phyloP scores from a whole-genome alignment of 2,113 vertebrate genomes.

The Addax nasomaculatus region DNA sequence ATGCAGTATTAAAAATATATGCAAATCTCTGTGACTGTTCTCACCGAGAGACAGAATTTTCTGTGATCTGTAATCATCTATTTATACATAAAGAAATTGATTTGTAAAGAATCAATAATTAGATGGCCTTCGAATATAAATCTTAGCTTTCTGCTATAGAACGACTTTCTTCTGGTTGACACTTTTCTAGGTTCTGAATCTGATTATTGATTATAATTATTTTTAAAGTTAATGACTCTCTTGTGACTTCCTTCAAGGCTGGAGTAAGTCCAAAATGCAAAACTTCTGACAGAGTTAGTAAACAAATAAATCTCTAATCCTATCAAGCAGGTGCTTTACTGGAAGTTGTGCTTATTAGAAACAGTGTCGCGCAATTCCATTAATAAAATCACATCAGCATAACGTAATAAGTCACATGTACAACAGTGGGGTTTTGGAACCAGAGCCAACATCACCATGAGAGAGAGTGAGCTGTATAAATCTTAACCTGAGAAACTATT shows the following conservation, averaged over 20 bases:
- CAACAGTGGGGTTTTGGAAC: slow-evolving; percentile 66
- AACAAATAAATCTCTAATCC: slow-evolving; percentile 84
- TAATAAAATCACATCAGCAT: slow-evolving; percentile 78
- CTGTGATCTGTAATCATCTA: slow-evolving; percentile 35
- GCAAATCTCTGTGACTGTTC: slow-evolving; percentile 45
- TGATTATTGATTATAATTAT: slow-evolving; percentile 80
- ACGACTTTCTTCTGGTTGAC: slow-evolving; percentile 27
- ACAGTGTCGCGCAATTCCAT: slow-evolving; percentile 69
- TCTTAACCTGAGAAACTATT: slow-evolving; percentile 13
- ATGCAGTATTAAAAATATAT: slow-evolving; percentile 44
- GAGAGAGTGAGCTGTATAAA: slow-evolving; percentile 13
- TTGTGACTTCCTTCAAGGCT: slow-evolving; percentile 76
- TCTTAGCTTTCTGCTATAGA: slow-evolving; percentile 36
- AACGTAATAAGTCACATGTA: slow-evolving; percentile 63
- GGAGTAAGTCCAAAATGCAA: slow-evolving; percentile 77
- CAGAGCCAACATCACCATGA: background rate
- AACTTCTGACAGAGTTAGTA: slow-evolving; percentile 78
- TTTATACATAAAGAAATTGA: slow-evolving; percentile 55
- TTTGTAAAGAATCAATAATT: slow-evolving; percentile 50
- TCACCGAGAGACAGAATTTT: background rate
- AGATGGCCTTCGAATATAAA: slow-evolving; percentile 40
- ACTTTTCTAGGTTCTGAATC: slow-evolving; percentile 43
- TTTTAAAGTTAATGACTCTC: slow-evolving; percentile 82
- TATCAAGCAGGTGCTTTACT: slow-evolving; percentile 79
- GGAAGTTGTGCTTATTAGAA: slow-evolving; percentile 76